Conservation (phyloP, 2,797 vertebrate genomes). For the Hippocampus kuda region DNA sequence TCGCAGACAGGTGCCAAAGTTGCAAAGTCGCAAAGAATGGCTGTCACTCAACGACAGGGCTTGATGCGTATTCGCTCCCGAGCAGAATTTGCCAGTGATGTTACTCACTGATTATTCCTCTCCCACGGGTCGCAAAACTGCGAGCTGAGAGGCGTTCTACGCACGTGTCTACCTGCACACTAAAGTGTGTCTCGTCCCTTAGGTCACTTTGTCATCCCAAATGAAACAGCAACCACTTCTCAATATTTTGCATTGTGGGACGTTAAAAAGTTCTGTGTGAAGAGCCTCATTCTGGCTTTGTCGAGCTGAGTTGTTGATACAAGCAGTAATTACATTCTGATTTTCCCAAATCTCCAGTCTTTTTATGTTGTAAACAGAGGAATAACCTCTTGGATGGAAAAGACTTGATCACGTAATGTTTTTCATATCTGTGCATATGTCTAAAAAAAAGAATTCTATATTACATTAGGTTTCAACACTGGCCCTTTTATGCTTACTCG, state of each 20-base stretch:
- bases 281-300: conserved; percentile 17
- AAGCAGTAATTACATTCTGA: conserved; percentile 34
- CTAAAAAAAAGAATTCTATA: conserved; percentile 57
- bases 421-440: conserved; percentile 61
- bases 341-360: conserved; percentile 17
- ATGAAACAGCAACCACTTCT: conserved; percentile 8
- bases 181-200: conserved; percentile 30
- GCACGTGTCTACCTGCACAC: conserved; percentile 40
- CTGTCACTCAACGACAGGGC: conserved; percentile 62
- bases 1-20: conserved; percentile 15
- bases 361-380: conserved; percentile 37
- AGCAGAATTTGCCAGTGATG: conserved; percentile 40
- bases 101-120: conserved; percentile 56
- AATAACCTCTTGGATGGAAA: conserved; percentile 25
- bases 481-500: conserved; percentile 56
- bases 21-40: conserved; percentile 43
- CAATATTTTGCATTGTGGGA: conserved; percentile 43
- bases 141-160: conserved; percentile 49
- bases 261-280: conserved; percentile 28
- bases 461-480: conserved; percentile 63
- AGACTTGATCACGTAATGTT: conserved; percentile 51
- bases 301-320: conserved; percentile 36
- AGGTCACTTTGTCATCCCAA: conserved; percentile 21
- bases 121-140: conserved; percentile 68
- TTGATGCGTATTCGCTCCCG: conserved; percentile 20